A percentile compares a stretch with the other conserved stretches of the same genome.
Evolutionary conservation across 2,113 vertebrate genomes (phyloP).

Genomic region (Orthonyx spaldingii): DNA sequence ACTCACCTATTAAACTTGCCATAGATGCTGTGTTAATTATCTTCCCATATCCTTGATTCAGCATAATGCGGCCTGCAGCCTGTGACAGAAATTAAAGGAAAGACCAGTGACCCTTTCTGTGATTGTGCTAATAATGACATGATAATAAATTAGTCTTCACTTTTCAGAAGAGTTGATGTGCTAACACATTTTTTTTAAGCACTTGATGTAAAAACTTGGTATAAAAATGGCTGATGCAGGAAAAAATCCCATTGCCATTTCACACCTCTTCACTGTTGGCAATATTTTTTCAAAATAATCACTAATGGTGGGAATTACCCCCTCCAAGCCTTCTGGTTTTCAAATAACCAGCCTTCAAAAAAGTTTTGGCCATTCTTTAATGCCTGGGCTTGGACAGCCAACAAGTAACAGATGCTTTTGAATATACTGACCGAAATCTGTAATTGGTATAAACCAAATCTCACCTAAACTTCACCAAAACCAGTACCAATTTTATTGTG

Average conservation of each 20-base stretch:
- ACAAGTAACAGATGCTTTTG: background rate
- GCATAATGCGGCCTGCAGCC: constrained; percentile 89
- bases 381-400: background rate
- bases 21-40: constrained; percentile 96
- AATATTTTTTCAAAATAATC: background rate
- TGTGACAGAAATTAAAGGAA: constrained; percentile 84
- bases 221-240: constrained; percentile 53
- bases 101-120: constrained; percentile 82
- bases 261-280: background rate
- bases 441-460: background rate
- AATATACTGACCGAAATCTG: background rate
- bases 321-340: background rate
- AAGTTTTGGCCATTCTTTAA: background rate
- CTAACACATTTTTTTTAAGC: constrained; percentile 59
- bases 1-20: constrained; percentile 96
- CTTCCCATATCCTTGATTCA: constrained; percentile 92
- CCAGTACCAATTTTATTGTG: background rate
- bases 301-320: background rate
- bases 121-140: constrained; percentile 81
- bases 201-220: constrained; percentile 65
- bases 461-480: background rate
- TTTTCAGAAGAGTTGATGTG: constrained; percentile 77
- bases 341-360: background rate
- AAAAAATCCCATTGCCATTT: constrained; percentile 13
- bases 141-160: constrained; percentile 81